Evolutionary conservation across 2,113 vertebrate genomes (phyloP), one percentile per base, ranked within the genome.

Genomic region (Erythrocercus mccallii): DNA sequence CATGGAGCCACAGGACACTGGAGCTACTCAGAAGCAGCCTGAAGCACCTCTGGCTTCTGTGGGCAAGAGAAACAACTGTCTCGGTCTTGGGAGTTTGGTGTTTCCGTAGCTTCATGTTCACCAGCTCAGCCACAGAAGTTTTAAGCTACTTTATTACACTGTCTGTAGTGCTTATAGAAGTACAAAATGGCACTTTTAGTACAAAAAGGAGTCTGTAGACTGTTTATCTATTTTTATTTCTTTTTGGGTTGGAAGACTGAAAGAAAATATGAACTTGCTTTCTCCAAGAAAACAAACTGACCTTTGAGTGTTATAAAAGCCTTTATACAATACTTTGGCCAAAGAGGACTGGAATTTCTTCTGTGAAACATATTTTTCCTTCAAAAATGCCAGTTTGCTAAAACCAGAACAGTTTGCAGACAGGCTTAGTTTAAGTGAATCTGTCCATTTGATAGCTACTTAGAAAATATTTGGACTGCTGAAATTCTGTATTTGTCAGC

Each of bases 301-400:
- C 82, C 80, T 94, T 91, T 86, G 74, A 70, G 48, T 81, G 48
- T 90, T 90, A 74, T 60, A 89, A 93, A 93, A 93, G 88, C 18
- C 51, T 88, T 93, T 86, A 94, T 71, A 88, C 79, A 94, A 88
- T 60, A 40, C 83, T 82, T 83, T 61, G 71, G 74, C 79, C 58
- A 86, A 79, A 86, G 58, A 81, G 64, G 69, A 62, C 38, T 88
- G 85, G 79, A 95, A 94, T 82, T 88, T 83, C 72, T 92, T 60
- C 79, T 37, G 27, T 27, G 31, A 70, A 83, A 37, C 23, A 35
- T 16, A n/a, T 96, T 96, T 95, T 94, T 81, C 90, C 85, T 90
- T 88, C 5, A 93, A 90, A 95, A 96, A 93, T 88, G 45, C 71
- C 90, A 82, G 76, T 74, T 77, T 54, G 19, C 72, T 77, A 48